A percentile compares a stretch with the other conserved stretches of the same genome.
Conservation (phyloP, 2,113 vertebrate species). For the Porphyrio hochstetteri region DNA sequence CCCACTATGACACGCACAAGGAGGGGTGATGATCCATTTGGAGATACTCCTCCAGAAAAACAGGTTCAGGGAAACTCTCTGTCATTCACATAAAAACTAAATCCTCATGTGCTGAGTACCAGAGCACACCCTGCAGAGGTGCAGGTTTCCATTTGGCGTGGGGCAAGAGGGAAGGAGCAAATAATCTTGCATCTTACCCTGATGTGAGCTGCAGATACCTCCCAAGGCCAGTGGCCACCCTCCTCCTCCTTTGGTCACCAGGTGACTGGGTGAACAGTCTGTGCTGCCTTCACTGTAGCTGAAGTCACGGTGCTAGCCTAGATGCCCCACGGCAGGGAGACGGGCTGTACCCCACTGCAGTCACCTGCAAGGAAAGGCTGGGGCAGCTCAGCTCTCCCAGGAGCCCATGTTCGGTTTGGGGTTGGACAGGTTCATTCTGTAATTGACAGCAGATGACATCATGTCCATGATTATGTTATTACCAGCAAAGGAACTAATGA, state of each 20-base stretch:
- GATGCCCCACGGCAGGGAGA: neutral
- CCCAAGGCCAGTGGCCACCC: neutral
- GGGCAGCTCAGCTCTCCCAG: neutral
- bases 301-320: neutral
- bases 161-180: neutral
- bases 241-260: neutral
- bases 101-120: neutral
- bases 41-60: neutral
- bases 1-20: neutral
- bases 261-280: rapidly evolving
- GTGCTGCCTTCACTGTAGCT: neutral
- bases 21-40: neutral
- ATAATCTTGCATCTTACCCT: neutral
- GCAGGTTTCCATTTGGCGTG: neutral
- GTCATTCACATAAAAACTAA: neutral
- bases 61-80: neutral
- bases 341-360: neutral
- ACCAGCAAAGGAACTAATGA: neutral
- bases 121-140: neutral
- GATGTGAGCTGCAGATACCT: neutral
- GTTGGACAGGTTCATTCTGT: neutral
- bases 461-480: neutral
- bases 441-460: neutral
- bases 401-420: neutral
- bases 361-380: neutral